A percentile compares a stretch with the other conserved stretches of the same genome.
Conservation (phyloP, 2,113 vertebrate species). For the Anas platyrhynchos region DNA sequence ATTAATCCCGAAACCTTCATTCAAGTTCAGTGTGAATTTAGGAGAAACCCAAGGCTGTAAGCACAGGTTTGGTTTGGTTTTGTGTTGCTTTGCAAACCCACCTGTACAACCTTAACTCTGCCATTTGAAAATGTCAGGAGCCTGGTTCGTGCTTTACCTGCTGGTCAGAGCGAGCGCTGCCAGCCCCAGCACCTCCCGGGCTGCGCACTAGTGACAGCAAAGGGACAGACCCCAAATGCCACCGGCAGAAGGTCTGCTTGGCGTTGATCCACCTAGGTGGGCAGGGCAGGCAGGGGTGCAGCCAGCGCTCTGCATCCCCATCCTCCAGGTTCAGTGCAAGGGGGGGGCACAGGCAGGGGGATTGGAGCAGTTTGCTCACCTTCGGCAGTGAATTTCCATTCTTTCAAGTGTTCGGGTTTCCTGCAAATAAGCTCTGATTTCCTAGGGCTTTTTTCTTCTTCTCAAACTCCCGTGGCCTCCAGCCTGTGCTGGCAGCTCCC, state of each 20-base stretch:
- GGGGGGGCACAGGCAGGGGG: background rate
- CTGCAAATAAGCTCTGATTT: conserved; percentile 16
- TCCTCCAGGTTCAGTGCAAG: too few relatives aligned
- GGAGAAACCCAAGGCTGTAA: background rate
- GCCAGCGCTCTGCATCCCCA: fast-evolving
- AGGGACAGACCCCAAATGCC: background rate
- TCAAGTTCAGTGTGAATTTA: background rate
- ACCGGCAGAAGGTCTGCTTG: background rate
- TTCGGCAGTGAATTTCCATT: background rate
- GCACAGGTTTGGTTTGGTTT: too few relatives aligned
- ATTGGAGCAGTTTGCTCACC: background rate
- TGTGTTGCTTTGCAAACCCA: background rate
- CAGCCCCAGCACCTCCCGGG: background rate
- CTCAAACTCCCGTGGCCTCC: background rate
- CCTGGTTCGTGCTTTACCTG: background rate
- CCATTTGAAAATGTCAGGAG: background rate
- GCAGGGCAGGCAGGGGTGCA: fast-evolving
- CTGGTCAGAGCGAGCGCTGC: background rate
- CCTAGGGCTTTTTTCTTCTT: conserved; percentile 8
- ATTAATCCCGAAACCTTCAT: background rate
- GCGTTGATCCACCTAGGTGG: background rate
- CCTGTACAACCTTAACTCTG: background rate
- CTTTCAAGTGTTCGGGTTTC: background rate
- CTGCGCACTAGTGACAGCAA: background rate
- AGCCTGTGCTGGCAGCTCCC: background rate